A percentile compares a stretch with the other conserved stretches of the same genome.
These are phyloP conservation scores for Hydrolagus affinis DNA, from an alignment of 2,113 vertebrate species.

Conservation along the genomic window DNA sequence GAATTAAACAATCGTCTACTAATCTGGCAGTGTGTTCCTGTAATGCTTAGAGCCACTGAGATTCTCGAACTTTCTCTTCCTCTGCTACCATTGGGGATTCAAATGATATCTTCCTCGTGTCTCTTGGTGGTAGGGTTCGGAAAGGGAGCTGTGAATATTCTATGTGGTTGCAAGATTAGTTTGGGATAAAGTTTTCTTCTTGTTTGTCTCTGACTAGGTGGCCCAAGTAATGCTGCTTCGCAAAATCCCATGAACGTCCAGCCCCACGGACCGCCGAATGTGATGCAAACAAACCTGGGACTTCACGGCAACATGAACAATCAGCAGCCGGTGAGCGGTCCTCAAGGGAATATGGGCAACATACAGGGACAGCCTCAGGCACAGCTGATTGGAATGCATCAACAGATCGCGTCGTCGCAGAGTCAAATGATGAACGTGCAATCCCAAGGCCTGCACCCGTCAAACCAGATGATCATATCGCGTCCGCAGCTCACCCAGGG, in stretches of 20 bases:
- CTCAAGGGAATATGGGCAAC: constrained; percentile 64
- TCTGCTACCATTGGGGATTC: too few species aligned
- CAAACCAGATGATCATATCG: constrained; percentile 29
- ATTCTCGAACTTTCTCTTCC: too few species aligned
- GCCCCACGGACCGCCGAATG: constrained; percentile 62
- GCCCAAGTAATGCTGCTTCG: constrained; percentile 69
- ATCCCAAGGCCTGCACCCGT: constrained; percentile 50
- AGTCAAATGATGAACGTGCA: constrained; percentile 79
- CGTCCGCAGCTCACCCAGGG: constrained; percentile 62
- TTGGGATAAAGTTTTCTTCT: neutral
- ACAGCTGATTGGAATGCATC: constrained; percentile 88
- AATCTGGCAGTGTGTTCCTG: too few species aligned
- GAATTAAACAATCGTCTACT: too few species aligned
- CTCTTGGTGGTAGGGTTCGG: too few species aligned
- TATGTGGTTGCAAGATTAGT: neutral
- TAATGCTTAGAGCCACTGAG: too few species aligned
- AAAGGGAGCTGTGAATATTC: neutral
- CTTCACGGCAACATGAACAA: constrained; percentile 77
- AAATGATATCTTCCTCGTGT: too few species aligned
- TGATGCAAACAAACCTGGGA: constrained; percentile 75
- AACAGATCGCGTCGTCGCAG: constrained; percentile 82
- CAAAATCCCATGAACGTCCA: constrained; percentile 77
- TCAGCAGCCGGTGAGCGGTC: constrained; percentile 57
- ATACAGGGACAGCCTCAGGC: constrained; percentile 77
- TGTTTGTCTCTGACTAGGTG: constrained; percentile 55